Base-by-base conservation (phyloP, 2,888 invertebrate species). In the Euspilapteryx auroguttella region DNA sequence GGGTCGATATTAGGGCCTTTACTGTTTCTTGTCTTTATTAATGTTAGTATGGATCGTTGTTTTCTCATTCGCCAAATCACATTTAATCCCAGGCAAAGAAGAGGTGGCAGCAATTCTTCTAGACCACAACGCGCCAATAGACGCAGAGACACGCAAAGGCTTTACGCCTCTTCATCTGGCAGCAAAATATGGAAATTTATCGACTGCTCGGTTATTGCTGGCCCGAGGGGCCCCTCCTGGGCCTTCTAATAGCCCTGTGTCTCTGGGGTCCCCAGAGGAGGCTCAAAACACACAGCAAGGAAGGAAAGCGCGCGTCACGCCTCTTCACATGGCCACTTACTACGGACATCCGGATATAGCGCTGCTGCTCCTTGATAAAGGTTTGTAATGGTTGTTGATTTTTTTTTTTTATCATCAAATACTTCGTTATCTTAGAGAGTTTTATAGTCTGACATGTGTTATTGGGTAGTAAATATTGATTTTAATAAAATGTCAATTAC, bases 91-190 rank as follows among this genome's bases (percentile, higher is more conserved):
- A 77, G 77, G 77, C 36, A 92, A 93, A 59, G 90, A 92, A 58
- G 89, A 91, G 62, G 94, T 96, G 15, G 94, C 93, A 0, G 82
- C 87, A 8, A 86, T 95, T 33, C 81, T 98, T 0, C 79, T 98
- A 22, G 97, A 98, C 45, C 85, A 95, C 62, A 88, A 88, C 37
- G 96, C 97, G 1, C 86, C 90, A 24, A 81, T 94, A 30, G 87
- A 88, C 38, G 87, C 93, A 2, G 86, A 93, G n/a, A 98, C 97
- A 4, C 94, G 95, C 45, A 92, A 91, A 76, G 95, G 96, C 7
- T 97, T 98, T 75, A 95, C 97, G 0, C 96, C 98, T 1, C 82
- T 99, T 5, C 98, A 99, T 73, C 80, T 99, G 32, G 96, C 97
- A 3, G 89, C 95, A 24, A 99, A 99, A 58, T 97, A 98, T 58